Evolutionary conservation across 1,140 invertebrate species (phyloP).

Genomic region (Caenorhabditis remanei): DNA sequence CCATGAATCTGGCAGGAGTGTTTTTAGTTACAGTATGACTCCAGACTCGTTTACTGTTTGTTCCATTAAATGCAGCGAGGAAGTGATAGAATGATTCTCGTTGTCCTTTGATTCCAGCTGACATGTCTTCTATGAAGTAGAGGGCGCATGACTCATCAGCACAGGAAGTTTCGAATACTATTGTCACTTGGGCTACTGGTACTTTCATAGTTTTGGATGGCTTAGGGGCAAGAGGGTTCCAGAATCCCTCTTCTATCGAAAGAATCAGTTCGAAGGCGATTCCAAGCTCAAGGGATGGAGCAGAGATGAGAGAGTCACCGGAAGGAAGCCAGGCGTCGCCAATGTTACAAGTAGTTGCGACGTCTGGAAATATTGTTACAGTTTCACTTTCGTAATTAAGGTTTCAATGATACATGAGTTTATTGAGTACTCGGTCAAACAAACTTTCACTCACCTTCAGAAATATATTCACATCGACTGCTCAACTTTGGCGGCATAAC

Average conservation of each 20-base stretch:
- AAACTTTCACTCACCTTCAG: constrained; percentile 66
- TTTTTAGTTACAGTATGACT: constrained; percentile 79
- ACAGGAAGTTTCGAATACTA: constrained; percentile 57
- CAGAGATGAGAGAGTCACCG: constrained; percentile 76
- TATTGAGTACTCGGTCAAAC: too few species aligned
- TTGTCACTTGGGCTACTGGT: constrained; percentile 66
- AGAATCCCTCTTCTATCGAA: constrained; percentile 69
- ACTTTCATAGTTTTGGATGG: constrained; percentile 65
- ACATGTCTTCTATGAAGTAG: constrained; percentile 60
- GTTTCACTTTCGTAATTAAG: neutral
- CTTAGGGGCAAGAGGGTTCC: constrained; percentile 71
- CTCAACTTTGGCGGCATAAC: constrained; percentile 80
- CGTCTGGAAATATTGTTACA: constrained; percentile 62
- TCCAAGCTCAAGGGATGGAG: constrained; percentile 73
- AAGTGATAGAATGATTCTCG: constrained; percentile 62
- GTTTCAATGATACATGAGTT: too few species aligned
- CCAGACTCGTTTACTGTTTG: constrained; percentile 69
- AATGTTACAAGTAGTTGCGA: constrained; percentile 68
- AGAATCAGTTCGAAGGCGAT: constrained; percentile 75
- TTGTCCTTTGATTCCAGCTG: neutral
- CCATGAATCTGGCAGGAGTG: constrained; percentile 80
- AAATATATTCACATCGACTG: constrained; percentile 79
- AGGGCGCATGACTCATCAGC: constrained; percentile 45
- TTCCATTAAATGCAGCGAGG: constrained; percentile 78
- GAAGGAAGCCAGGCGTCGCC: constrained; percentile 72